Percentiles rank a stretch among this genome's conserved stretches.
Conservation (phyloP, 2,888 invertebrate species). For the Eristalis arbustorum region DNA sequence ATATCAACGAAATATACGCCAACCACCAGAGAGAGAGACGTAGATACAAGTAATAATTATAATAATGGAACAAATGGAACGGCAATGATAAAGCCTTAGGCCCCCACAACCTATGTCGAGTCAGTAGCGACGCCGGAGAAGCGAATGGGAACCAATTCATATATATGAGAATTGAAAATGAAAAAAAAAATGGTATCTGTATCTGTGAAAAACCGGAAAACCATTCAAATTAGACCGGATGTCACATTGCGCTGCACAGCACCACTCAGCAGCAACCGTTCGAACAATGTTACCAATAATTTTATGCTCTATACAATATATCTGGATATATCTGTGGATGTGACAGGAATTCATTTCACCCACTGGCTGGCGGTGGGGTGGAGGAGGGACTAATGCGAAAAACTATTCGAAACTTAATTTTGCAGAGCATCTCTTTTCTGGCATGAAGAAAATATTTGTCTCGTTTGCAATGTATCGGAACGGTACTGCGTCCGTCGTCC, state of each 20-base stretch:
- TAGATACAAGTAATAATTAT: constrained; percentile 14
- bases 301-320: constrained; percentile 26
- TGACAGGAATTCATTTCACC: background rate
- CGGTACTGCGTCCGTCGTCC: constrained; percentile 59
- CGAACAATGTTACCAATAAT: constrained; percentile 67
- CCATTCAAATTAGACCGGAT: constrained; percentile 70
- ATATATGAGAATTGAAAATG: background rate
- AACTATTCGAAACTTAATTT: constrained; percentile 58
- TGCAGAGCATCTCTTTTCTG: constrained; percentile 64
- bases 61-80: constrained; percentile 19
- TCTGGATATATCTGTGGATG: background rate
- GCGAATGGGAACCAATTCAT: constrained; percentile 6
- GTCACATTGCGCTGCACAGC: constrained; percentile 54
- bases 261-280: constrained; percentile 50
- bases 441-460: constrained; percentile 72
- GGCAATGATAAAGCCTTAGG: constrained; percentile 52
- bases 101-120: background rate
- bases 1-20: background rate
- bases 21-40: constrained; percentile 6
- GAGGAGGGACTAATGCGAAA: background rate
- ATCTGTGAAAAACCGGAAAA: constrained; percentile 66
- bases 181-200: constrained; percentile 3
- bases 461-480: constrained; percentile 73
- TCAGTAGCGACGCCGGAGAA: background rate
- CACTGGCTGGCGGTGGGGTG: background rate